Evolutionary conservation across 2,888 invertebrate genomes (phyloP).

Genomic region (Cheilosia scutellata): DNA sequence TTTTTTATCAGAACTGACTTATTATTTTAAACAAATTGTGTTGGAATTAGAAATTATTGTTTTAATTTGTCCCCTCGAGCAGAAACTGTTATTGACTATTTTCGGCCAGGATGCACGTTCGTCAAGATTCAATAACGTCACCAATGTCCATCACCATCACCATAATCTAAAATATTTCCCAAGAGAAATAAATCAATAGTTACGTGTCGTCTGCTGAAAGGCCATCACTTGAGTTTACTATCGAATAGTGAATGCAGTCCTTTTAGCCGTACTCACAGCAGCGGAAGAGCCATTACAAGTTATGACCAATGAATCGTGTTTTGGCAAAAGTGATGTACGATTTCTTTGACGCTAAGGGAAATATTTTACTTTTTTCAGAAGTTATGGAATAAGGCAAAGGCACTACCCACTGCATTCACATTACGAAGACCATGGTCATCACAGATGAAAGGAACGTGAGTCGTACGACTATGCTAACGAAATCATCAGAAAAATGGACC

Average conservation of each 20-base stretch:
- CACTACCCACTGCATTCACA: not conserved
- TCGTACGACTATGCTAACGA: not conserved
- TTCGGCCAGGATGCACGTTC: not conserved
- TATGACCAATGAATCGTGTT: constrained; percentile 33
- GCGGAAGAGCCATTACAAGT: constrained; percentile 20
- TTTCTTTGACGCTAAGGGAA: not conserved
- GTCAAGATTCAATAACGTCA: constrained; percentile 8
- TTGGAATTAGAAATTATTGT: too few species aligned
- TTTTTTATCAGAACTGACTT: too few species aligned
- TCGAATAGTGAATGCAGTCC: not conserved
- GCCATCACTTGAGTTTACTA: not conserved
- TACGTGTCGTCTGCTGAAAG: constrained; percentile 2
- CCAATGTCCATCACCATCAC: not conserved
- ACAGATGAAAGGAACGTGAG: not conserved
- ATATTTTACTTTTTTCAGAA: not conserved
- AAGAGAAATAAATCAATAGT: constrained; percentile 2
- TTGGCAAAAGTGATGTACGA: constrained; percentile 22
- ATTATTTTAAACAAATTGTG: too few species aligned
- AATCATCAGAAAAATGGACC: constrained; percentile 19
- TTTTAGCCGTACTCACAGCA: not conserved
- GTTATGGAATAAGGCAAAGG: not conserved
- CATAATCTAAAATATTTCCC: not conserved
- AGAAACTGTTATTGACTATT: not conserved
- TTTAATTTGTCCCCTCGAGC: too few species aligned
- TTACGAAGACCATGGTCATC: not conserved